phyloP scores from a whole-genome alignment of 2,113 vertebrate genomes.

The Urocynchramus pylzowi region DNA sequence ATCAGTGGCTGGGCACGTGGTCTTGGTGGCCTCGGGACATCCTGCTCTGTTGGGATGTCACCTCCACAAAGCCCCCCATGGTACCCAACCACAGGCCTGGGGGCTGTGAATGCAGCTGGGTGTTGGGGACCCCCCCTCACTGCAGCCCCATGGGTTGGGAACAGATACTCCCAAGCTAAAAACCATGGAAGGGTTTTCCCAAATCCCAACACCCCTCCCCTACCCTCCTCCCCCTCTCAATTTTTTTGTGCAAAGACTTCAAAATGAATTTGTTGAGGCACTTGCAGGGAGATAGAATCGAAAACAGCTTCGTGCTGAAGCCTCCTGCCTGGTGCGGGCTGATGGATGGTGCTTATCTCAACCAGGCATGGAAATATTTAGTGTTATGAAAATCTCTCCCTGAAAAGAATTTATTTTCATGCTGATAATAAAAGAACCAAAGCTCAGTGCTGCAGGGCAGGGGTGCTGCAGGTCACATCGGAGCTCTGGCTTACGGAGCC shows the following conservation, averaged over 20 bases:
- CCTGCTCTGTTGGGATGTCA: neutral
- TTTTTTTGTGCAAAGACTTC: neutral
- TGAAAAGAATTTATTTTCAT: neutral
- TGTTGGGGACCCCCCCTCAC: neutral
- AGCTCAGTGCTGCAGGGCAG: neutral
- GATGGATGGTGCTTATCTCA: neutral
- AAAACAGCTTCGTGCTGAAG: neutral
- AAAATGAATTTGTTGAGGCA: neutral
- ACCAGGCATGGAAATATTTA: neutral
- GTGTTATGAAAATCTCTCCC: neutral
- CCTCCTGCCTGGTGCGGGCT: neutral
- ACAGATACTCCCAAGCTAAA: neutral
- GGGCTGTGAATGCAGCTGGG: neutral
- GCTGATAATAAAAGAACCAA: neutral
- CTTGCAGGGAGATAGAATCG: neutral
- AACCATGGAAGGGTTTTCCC: neutral
- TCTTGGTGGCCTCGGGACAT: neutral
- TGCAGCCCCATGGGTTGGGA: accelerated
- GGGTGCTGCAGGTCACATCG: accelerated
- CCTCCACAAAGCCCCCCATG: neutral
- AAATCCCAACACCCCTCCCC: neutral
- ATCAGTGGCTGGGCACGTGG: neutral
- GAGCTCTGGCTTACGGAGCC: neutral
- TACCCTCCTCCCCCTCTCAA: accelerated
- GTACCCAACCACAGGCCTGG: accelerated